These are phyloP conservation scores for Mythimna vitellina DNA, from an alignment of 2,888 invertebrate genomes.

Conservation along the genomic window DNA sequence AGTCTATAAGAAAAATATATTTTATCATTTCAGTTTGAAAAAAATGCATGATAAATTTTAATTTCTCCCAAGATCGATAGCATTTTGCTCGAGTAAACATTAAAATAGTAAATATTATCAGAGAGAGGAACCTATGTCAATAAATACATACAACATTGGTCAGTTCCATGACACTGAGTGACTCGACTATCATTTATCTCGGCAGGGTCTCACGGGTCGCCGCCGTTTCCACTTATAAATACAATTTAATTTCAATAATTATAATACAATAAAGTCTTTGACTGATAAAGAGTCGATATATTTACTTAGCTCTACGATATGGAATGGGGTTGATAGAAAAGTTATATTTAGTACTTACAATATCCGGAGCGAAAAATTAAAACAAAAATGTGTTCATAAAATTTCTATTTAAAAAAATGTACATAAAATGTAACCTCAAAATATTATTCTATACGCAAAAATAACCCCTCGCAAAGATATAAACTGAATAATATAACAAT, in stretches of 20 bases:
- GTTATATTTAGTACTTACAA: slow-evolving; percentile 25
- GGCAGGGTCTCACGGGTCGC: slow-evolving; percentile 78
- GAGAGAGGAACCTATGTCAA: slow-evolving; percentile 75
- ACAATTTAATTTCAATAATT: slow-evolving; percentile 89
- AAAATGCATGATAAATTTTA: slow-evolving; percentile 4
- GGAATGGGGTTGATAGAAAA: slow-evolving; percentile 64
- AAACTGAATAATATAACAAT: slow-evolving; percentile 60
- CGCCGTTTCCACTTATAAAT: slow-evolving; percentile 84
- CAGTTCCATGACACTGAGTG: slow-evolving; percentile 86
- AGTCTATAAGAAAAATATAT: too few relatives aligned
- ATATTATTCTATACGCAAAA: slow-evolving; percentile 35
- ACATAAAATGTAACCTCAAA: slow-evolving; percentile 22
- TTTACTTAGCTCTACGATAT: slow-evolving; percentile 45
- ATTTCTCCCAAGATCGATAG: slow-evolving; percentile 3
- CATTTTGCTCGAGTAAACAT: slow-evolving; percentile 13
- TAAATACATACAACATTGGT: slow-evolving; percentile 79
- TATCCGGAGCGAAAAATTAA: not conserved
- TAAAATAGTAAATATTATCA: slow-evolving; percentile 53
- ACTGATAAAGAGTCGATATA: slow-evolving; percentile 78
- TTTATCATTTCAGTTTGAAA: not conserved
- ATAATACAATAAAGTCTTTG: slow-evolving; percentile 86
- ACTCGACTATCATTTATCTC: slow-evolving; percentile 77
- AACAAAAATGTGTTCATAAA: not conserved
- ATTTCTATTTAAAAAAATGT: too few relatives aligned
- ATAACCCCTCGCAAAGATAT: slow-evolving; percentile 53